These are phyloP conservation scores for Epicauta chinensis DNA, from an alignment of 1,140 invertebrate genomes.

Conservation along the genomic window DNA sequence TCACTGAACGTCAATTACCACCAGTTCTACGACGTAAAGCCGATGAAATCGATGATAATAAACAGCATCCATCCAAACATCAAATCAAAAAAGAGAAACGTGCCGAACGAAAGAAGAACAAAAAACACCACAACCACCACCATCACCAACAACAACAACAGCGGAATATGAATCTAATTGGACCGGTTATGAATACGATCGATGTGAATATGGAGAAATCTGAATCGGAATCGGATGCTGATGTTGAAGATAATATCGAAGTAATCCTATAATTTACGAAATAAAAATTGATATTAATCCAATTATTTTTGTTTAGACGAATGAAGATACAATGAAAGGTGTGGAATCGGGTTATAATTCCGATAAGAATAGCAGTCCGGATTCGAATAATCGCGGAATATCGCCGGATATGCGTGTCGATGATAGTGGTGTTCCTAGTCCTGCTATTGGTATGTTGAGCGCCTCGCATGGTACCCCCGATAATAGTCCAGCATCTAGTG, in stretches of 20 bases:
- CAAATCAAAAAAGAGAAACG: constrained; percentile 63
- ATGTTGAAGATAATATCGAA: constrained; percentile 73
- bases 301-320: too few relatives aligned
- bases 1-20: constrained; percentile 66
- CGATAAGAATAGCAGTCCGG: constrained; percentile 44
- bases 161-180: too few relatives aligned
- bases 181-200: too few relatives aligned
- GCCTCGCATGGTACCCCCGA: constrained; percentile 32
- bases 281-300: not conserved
- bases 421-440: constrained; percentile 51
- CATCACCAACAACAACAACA: not conserved
- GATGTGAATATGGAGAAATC: constrained; percentile 36
- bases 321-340: constrained; percentile 44
- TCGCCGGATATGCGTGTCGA: constrained; percentile 30
- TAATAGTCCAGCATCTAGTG: constrained; percentile 49
- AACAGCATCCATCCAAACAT: constrained; percentile 52
- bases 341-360: constrained; percentile 66
- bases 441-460: constrained; percentile 48
- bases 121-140: constrained; percentile 25
- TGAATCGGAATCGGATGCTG: constrained; percentile 57
- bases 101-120: constrained; percentile 51
- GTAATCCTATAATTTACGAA: constrained; percentile 35
- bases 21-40: constrained; percentile 42
- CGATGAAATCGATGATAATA: constrained; percentile 48
- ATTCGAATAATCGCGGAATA: constrained; percentile 30